Evolutionary conservation across 2,888 invertebrate species (phyloP).

Genomic region (Acleris holmiana): DNA sequence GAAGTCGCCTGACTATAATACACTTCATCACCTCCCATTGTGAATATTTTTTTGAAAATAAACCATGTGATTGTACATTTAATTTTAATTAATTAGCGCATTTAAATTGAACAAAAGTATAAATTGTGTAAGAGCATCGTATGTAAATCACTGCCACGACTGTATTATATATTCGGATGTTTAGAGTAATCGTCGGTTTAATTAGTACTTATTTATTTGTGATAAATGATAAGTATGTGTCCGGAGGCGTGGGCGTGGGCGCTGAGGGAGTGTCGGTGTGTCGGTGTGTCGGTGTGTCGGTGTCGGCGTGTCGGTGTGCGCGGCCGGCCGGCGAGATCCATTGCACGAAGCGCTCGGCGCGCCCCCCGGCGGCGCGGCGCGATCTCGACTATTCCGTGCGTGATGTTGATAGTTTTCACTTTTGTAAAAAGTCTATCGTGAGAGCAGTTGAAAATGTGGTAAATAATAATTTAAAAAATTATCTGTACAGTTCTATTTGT

Average conservation of each 20-base stretch:
- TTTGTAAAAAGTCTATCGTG: slow-evolving; percentile 85
- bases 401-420: slow-evolving; percentile 84
- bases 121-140: slow-evolving; percentile 63
- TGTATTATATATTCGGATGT: slow-evolving; percentile 63
- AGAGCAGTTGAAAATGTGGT: slow-evolving; percentile 79
- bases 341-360: slow-evolving; percentile 17
- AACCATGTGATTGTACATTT: slow-evolving; percentile 53
- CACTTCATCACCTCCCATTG: slow-evolving; percentile 63
- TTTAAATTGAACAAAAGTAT: slow-evolving; percentile 70
- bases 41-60: slow-evolving; percentile 25
- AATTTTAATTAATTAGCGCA: slow-evolving; percentile 58
- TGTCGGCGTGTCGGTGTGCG: too few relatives aligned
- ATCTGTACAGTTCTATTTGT: slow-evolving; percentile 86
- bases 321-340: slow-evolving; percentile 26
- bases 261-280: too few relatives aligned
- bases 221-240: slow-evolving; percentile 50
- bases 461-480: slow-evolving; percentile 83
- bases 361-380: slow-evolving; percentile 52
- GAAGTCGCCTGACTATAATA: slow-evolving; percentile 53
- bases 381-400: slow-evolving; percentile 78
- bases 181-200: slow-evolving; percentile 56
- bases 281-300: too few relatives aligned
- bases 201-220: slow-evolving; percentile 74
- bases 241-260: slow-evolving; percentile 42
- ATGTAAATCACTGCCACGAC: slow-evolving; percentile 67